These are phyloP conservation scores for Protobothrops mucrosquamatus DNA, from an alignment of 2,113 vertebrate species.

Conservation along the genomic window DNA sequence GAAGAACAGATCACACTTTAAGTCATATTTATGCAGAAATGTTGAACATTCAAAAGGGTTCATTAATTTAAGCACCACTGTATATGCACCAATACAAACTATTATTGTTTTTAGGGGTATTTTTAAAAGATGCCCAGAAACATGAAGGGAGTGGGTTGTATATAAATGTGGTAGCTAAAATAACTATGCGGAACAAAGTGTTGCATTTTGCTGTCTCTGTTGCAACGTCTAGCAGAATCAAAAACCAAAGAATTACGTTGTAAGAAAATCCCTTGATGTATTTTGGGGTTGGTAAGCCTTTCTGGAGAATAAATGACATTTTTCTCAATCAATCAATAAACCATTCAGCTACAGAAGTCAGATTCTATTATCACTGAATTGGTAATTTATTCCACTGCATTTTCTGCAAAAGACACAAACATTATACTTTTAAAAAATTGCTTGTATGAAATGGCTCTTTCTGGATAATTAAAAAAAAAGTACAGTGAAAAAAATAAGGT, in stretches of 20 bases:
- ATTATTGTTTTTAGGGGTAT: background rate
- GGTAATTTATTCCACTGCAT: background rate
- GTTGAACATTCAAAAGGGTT: background rate
- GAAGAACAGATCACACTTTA: background rate
- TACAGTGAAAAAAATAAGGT: background rate
- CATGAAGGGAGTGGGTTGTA: background rate
- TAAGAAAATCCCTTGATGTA: background rate
- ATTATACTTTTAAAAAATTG: background rate
- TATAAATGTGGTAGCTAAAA: background rate
- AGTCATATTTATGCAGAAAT: background rate
- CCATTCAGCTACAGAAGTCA: background rate
- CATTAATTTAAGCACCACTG: background rate
- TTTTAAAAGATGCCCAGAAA: background rate
- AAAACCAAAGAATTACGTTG: background rate
- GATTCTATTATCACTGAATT: background rate
- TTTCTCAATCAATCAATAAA: background rate
- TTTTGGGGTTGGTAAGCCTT: background rate
- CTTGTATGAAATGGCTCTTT: background rate
- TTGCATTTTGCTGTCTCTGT: background rate
- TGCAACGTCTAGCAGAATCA: background rate
- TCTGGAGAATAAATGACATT: background rate
- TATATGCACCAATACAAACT: background rate
- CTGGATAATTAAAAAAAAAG: background rate
- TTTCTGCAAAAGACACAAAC: background rate
- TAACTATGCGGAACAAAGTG: background rate